Percentiles rank a stretch among this genome's conserved stretches.
These are phyloP conservation scores for Oryctolagus cuniculus DNA, from an alignment of 2,113 vertebrate genomes.

Conservation along the genomic window mOryCun1.1 NC_091432.1:226038501-226039000, in stretches of 20 bases:
- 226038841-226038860: constrained; percentile 59
- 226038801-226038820: constrained; percentile 63
- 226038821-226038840: rapidly evolving
- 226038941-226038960: neutral
- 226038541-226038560: too few relatives aligned
- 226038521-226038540: too few relatives aligned
- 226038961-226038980: neutral
- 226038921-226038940: neutral
- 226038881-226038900: neutral
- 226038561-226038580: neutral
- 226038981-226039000: neutral
- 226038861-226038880: neutral
- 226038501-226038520: neutral
- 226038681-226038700: constrained; percentile 63
- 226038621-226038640: rapidly evolving
- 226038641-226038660: neutral
- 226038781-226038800: constrained; percentile 72
- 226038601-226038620: neutral
- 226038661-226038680: neutral
- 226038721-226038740: constrained; percentile 54
- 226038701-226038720: constrained; percentile 72
- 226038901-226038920: constrained; percentile 8
- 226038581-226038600: rapidly evolving
- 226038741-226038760: constrained; percentile 70
- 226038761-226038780: constrained; percentile 71